Percentiles rank a stretch among this genome's conserved stretches.
Conservation (phyloP, 2,113 vertebrate species). For the Serinus canaria region DNA sequence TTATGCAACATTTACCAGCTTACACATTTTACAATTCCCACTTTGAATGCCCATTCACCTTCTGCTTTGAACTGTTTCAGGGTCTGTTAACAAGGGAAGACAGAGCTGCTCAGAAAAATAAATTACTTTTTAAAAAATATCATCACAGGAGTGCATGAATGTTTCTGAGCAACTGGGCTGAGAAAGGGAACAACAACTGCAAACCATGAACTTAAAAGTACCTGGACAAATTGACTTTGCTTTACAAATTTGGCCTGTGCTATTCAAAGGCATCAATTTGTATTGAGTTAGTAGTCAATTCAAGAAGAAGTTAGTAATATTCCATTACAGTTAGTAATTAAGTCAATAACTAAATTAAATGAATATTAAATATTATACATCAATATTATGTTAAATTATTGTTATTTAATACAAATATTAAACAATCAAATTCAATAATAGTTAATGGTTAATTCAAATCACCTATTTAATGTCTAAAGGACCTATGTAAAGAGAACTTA, state of each 20-base stretch:
- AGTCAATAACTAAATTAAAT: background rate
- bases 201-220: background rate
- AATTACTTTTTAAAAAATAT: slow-evolving; percentile 54
- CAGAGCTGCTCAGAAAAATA: slow-evolving; percentile 45
- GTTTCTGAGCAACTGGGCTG: slow-evolving; percentile 23
- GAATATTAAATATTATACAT: background rate
- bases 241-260: background rate
- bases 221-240: background rate
- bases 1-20: background rate
- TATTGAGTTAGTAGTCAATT: background rate
- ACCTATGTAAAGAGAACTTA: background rate
- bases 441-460: background rate
- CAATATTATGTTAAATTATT: background rate
- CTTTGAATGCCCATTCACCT: slow-evolving; percentile 32
- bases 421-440: background rate
- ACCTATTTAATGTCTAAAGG: background rate
- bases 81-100: slow-evolving; percentile 53
- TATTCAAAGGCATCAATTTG: background rate
- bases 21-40: slow-evolving; percentile 26
- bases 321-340: background rate
- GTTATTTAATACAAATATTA: background rate
- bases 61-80: slow-evolving; percentile 20
- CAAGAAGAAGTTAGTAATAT: background rate
- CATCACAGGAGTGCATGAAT: slow-evolving; percentile 4
- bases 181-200: background rate